These are phyloP conservation scores for Somateria mollissima DNA, from an alignment of 2,797 vertebrate species.

Conservation along the genomic window DNA sequence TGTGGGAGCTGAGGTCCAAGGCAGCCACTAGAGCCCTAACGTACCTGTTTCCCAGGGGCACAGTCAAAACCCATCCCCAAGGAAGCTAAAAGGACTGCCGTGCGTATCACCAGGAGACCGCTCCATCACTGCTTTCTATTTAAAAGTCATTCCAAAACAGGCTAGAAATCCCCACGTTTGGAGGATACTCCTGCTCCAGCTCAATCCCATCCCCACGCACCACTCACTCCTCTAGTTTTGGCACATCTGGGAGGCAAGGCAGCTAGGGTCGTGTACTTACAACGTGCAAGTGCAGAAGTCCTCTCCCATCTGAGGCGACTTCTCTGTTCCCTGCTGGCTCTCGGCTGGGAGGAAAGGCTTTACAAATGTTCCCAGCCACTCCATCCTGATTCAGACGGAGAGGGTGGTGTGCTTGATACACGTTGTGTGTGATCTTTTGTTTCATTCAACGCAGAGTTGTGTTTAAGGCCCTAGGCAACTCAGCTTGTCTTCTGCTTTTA, in stretches of 20 bases:
- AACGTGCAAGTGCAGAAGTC: accelerated
- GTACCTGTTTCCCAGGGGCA: not conserved
- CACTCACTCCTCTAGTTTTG: too few relatives aligned
- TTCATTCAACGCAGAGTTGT: accelerated
- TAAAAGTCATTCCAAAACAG: not conserved
- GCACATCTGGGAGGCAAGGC: not conserved
- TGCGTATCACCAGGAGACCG: accelerated
- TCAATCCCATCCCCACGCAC: accelerated
- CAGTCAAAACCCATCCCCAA: accelerated
- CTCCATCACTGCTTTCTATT: not conserved
- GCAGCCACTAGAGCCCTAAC: accelerated
- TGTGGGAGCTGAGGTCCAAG: not conserved
- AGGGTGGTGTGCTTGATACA: accelerated
- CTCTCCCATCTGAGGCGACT: accelerated
- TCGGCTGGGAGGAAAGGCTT: not conserved
- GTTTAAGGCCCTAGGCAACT: not conserved
- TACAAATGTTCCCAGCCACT: not conserved
- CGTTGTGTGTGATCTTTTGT: accelerated
- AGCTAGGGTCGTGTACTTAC: not conserved
- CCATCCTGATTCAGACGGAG: accelerated
- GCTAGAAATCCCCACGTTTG: accelerated
- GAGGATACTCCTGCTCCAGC: not conserved
- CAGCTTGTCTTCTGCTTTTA: not conserved
- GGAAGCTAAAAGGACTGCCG: not conserved
- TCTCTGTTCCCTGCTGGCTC: not conserved